Evolutionary conservation across 2,888 invertebrate genomes (phyloP).

Genomic region (Watsonalla cultraria): DNA sequence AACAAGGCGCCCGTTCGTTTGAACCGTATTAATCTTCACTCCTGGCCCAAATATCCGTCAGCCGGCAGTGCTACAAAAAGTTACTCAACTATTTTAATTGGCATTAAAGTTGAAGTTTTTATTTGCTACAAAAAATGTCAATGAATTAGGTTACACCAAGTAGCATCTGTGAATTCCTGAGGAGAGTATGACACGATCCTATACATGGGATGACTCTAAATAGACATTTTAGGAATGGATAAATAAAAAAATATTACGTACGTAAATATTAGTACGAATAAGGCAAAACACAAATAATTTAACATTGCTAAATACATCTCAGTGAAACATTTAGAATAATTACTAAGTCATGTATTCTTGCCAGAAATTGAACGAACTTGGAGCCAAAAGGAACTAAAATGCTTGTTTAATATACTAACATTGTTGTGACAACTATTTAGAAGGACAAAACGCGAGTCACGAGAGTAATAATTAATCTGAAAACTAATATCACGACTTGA

Average conservation of each 20-base stretch:
- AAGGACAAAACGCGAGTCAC: constrained; percentile 16
- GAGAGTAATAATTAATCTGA: constrained; percentile 36
- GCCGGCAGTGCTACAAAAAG: constrained; percentile 58
- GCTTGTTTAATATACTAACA: neutral
- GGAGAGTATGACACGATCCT: constrained; percentile 1
- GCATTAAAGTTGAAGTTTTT: constrained; percentile 61
- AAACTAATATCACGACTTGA: constrained; percentile 44
- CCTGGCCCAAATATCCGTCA: constrained; percentile 67
- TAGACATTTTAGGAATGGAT: too few relatives aligned
- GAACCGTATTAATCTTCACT: constrained; percentile 64
- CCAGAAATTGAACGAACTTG: too few relatives aligned
- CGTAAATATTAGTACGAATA: too few relatives aligned
- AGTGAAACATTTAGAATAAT: too few relatives aligned
- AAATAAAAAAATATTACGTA: too few relatives aligned
- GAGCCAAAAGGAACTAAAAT: too few relatives aligned
- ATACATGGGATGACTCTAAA: neutral
- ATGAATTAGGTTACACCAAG: constrained; percentile 46
- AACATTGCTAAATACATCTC: too few relatives aligned
- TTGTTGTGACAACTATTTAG: constrained; percentile 14
- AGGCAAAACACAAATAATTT: too few relatives aligned
- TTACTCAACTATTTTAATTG: constrained; percentile 73
- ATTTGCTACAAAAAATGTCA: constrained; percentile 53
- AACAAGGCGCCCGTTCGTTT: constrained; percentile 55
- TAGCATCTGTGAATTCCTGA: constrained; percentile 33
- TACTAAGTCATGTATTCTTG: too few relatives aligned